Evolutionary conservation across 2,888 invertebrate species (phyloP).

Genomic region (Beris chalybata): DNA sequence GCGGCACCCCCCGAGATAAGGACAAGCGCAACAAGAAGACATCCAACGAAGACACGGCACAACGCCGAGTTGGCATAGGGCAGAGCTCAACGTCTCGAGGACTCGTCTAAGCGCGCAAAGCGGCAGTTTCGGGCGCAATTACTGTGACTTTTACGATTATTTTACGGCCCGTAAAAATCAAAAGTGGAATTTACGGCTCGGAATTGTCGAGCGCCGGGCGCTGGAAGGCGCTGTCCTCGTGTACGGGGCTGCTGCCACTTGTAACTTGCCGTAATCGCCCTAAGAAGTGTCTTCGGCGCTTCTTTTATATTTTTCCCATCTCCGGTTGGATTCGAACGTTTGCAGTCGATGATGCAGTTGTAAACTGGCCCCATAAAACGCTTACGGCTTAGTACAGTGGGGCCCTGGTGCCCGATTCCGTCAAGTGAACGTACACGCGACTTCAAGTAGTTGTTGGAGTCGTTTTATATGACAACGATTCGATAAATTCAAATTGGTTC

Average conservation of each 20-base stretch:
- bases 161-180: conserved; percentile 58
- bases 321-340: conserved; percentile 26
- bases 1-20: not conserved
- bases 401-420: conserved; percentile 12
- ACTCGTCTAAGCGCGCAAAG: conserved; percentile 41
- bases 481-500: not conserved
- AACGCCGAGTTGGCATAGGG: not conserved
- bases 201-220: conserved; percentile 1
- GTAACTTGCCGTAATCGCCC: not conserved
- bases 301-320: conserved; percentile 20
- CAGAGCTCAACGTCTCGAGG: not conserved
- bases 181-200: conserved; percentile 53
- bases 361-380: conserved; percentile 34
- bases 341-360: conserved; percentile 36
- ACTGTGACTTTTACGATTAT: conserved; percentile 51
- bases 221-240: too few relatives aligned
- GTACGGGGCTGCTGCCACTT: not conserved
- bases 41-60: not conserved
- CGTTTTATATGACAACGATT: not conserved
- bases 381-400: conserved; percentile 18
- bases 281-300: conserved; percentile 6
- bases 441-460: not conserved
- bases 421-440: conserved; percentile 11
- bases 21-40: not conserved
- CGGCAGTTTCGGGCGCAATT: conserved; percentile 57